Base-by-base conservation (phyloP, 2,797 vertebrate species). In the Syngnathus acus region DNA sequence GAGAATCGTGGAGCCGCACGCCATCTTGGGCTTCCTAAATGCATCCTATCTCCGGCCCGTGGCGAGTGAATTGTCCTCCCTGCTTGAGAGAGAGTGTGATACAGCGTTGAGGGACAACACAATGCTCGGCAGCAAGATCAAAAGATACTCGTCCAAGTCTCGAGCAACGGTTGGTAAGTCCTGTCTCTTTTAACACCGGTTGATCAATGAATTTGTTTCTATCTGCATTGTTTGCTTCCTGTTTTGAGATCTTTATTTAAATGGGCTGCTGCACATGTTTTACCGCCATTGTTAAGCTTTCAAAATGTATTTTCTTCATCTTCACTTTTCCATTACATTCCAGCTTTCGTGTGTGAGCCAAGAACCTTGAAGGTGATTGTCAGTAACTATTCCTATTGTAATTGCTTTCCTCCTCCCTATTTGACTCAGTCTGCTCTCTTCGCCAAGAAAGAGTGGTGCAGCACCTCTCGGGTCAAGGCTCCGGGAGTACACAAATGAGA, bases 31-130 rank as follows among this genome's bases (percentile, higher is more conserved):
- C 69, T 95, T 96, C 81, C 85, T 97, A 80, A 97, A 94, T 75
- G 88, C 88, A 67, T 91, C 92, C 70, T 96, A 96, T 71, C 88
- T 98, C 83, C 79, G 88, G 82, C 91, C 89, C 6, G 73, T 96
- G 80, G 86, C 90, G 51, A 89, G 89, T 78, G 94, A 96, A 82
- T 89, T 95, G 79, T 74, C 85, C 64, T 80, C 88, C 70, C 78
- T 92, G 80, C 88, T 98, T 87, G 92, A 93, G 88, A 92, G 79
- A 78, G 92, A 95, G 87, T 90, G 87, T 79, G 93, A 95, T 75
- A 86, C 83, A 13, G 91, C 89, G 68, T 86, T 92, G 76, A 93
- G 92, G 85, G 93, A 94, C 88, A 95, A 92, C 84, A 88, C 87
- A 51, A 62, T 87, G 5, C 85, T 70, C 51, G 58, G 79, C 72